Base-by-base conservation (phyloP, 2,888 invertebrate genomes). In the Thera britannica region DNA sequence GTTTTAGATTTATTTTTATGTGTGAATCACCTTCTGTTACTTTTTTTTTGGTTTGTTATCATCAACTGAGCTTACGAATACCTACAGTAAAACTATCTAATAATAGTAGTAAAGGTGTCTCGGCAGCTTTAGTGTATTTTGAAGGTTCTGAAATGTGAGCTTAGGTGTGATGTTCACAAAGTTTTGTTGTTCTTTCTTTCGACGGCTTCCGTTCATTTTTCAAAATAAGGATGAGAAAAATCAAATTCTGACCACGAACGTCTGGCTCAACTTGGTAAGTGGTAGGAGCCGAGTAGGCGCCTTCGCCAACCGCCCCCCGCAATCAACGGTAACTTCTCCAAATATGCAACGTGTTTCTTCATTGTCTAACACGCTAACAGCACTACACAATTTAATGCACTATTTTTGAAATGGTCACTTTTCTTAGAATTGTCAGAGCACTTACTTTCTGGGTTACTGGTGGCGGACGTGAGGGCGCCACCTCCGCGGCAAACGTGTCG, bases 181-280 rank as follows among this genome's bases (percentile, higher is more conserved):
- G 79, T 87, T 85, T 90, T 93, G 91, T 91, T 90, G 84, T 92
- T 90, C 90, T 90, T 92, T 94, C 93, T 92, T 90, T 91, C 92
- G 90, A 87, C 88, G 86, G 89, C 93, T 92, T 90, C 93, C 94
- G 94, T 95, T 94, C 95, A 96, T 94, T 96, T 89, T 83, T 89
- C 92, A 88, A 92, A 91, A 91, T 90, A 92, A 99, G 99, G 99
- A 99, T 95, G 99, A 99, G 96, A 99, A 99, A 96, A 98, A 98
- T 95, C 98, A 98, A 96, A 98, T 99, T 95, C 97, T 99, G 95
- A 98, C 98, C 90, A 98, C 98, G 94, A 99, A 98, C 95, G 97
- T 98, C 94, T 99, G 98, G 98, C 96, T 98, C 91, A 98, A 98
- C 95, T 96, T 98, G 98, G 98, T 98, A 96, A 98, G 98, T 97